Evolutionary conservation across 2,113 vertebrate species (phyloP).

Genomic region (Pseudorasbora parva): DNA sequence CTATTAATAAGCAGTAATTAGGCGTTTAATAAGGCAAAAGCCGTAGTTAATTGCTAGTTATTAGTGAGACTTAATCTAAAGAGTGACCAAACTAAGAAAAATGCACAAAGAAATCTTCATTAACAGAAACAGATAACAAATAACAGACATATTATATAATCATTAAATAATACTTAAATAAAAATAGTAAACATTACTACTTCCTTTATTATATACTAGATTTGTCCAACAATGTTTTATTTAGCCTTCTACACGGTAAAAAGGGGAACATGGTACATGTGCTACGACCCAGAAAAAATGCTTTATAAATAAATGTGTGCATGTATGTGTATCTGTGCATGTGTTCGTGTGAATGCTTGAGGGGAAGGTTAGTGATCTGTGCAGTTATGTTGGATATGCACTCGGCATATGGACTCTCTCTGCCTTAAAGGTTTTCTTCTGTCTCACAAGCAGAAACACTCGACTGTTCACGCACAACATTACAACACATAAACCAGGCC

Average conservation of each 20-base stretch:
- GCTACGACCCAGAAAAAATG: background rate
- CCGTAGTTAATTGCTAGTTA: no score
- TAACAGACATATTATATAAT: background rate
- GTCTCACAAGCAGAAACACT: background rate
- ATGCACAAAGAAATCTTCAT: background rate
- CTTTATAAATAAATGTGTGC: background rate
- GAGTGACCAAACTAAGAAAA: background rate
- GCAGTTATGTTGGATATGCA: background rate
- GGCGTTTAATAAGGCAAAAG: no score
- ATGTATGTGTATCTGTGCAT: background rate
- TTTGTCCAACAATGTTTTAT: background rate
- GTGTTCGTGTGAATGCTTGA: background rate
- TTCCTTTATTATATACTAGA: background rate
- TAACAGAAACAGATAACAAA: background rate
- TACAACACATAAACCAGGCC: background rate
- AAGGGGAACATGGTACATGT: background rate
- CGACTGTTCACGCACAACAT: background rate
- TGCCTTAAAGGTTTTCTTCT: background rate
- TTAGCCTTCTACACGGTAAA: background rate
- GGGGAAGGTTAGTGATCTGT: background rate
- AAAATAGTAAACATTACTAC: background rate
- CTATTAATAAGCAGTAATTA: no score
- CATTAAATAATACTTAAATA: background rate
- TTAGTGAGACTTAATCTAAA: no score
- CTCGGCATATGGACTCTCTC: background rate